A percentile compares a stretch with the other conserved stretches of the same genome.
Conservation (phyloP, 2,888 invertebrate genomes). For the Epirrhoe alternata region DNA sequence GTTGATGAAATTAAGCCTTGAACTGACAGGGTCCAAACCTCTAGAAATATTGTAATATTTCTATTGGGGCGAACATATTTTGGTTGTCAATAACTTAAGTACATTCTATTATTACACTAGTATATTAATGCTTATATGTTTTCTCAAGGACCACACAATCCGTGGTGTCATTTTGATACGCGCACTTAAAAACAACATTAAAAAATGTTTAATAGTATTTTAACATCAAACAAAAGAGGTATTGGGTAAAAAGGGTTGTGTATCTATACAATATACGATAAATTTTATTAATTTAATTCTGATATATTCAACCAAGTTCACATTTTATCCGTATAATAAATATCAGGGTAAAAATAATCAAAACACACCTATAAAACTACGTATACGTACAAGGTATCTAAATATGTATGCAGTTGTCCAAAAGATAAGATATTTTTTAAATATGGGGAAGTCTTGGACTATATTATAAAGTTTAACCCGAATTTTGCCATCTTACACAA, state of each 20-base stretch:
- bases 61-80: conserved; percentile 1
- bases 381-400: conserved; percentile 7
- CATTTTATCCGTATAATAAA: conserved; percentile 29
- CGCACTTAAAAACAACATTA: neutral
- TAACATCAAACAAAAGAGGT: conserved; percentile 35
- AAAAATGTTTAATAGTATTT: neutral
- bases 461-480: neutral
- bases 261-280: conserved; percentile 71
- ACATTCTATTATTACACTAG: neutral
- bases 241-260: conserved; percentile 82
- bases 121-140: neutral
- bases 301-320: conserved; percentile 9
- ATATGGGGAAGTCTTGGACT: neutral
- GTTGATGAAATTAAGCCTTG: conserved; percentile 22
- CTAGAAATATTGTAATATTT: conserved; percentile 9
- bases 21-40: conserved; percentile 27
- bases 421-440: neutral
- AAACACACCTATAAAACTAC: conserved; percentile 1
- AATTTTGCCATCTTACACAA: neutral
- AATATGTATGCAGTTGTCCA: conserved; percentile 9
- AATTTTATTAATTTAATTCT: conserved; percentile 51
- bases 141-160: neutral
- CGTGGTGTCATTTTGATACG: neutral
- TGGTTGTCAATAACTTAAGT: conserved; percentile 5
- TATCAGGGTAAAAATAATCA: conserved; percentile 40